These are phyloP conservation scores for Steinernema scapterisci DNA, from an alignment of 2,888 invertebrate genomes.

Conservation along the genomic window DNA sequence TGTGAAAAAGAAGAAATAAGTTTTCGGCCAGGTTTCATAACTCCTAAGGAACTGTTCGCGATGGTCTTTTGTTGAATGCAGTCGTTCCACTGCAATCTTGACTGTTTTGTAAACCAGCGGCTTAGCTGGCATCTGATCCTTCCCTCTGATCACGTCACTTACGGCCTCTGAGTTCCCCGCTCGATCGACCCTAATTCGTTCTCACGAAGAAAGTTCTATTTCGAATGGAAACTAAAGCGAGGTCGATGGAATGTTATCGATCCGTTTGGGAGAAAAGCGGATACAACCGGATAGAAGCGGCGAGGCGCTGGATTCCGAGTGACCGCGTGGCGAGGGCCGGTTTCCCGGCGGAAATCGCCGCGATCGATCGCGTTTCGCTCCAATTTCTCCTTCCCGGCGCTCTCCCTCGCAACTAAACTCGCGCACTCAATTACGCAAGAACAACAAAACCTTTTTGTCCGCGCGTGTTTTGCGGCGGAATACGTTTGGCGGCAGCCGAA, in stretches of 20 bases:
- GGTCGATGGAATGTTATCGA: not conserved
- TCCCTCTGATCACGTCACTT: not conserved
- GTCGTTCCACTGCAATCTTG: too few relatives aligned
- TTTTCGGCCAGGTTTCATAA: too few relatives aligned
- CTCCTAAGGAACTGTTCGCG: too few relatives aligned
- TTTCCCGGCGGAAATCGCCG: constrained; percentile 21
- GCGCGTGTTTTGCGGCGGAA: not conserved
- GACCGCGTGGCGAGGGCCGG: constrained; percentile 12
- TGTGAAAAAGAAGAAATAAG: too few relatives aligned
- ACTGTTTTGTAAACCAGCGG: too few relatives aligned
- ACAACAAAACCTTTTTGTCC: constrained; percentile 32
- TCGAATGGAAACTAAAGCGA: not conserved
- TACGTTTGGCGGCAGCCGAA: constrained; percentile 4
- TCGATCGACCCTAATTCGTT: not conserved
- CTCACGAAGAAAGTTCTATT: too few relatives aligned
- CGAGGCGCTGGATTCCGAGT: constrained; percentile 9
- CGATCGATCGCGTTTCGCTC: constrained; percentile 27
- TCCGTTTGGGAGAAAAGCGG: not conserved
- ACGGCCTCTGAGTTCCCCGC: not conserved
- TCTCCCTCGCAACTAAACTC: not conserved
- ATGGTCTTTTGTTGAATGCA: too few relatives aligned
- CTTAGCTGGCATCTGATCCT: too few relatives aligned
- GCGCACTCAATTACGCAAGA: constrained; percentile 27
- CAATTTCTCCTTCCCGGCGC: not conserved
- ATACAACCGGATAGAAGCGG: not conserved